Base-by-base conservation (phyloP, 2,888 invertebrate genomes). In the Pseudococcus viburni region DNA sequence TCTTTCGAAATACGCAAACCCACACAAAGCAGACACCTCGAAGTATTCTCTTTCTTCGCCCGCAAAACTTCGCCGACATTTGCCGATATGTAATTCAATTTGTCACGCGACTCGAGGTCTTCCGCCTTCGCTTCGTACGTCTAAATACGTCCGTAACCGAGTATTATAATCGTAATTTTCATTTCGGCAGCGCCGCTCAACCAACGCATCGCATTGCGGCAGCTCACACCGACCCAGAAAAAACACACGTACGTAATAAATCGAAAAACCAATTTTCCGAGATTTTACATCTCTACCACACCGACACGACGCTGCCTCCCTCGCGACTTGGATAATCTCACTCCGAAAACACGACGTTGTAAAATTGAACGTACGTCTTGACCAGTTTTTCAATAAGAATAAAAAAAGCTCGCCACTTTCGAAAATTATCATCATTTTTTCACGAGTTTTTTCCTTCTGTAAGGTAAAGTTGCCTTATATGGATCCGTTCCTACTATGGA, bases 101-200 rank as follows among this genome's bases (percentile, higher is more conserved):
- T 51, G 5, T 51, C 17, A 51, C 51, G 17, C 51, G 26, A 33
- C 26, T 17, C 5, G 46, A 51, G 51, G 5, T 51, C 15, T 17
- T 51, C 51, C 84, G 22, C 22, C 17, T 84, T 84, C 83, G 33
- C 26, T 3, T 33, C 26, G 26, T 33, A 33, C 26, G 26, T 33
- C 26, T 83, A 33, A 19, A 19, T 39, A 42, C 26, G 26, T 33
- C 26, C 1, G 26, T 33, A 33, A 33, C 26, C 26, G 26, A 39
- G 39, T 19, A 84, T 42, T 84, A 12, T 42, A 4, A 84, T 84
- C 48, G 39, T 22, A 12, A 19, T 33, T 86, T 86, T 19, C 73
- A 73, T 33, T 33, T 33, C 26, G 26, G 26, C 26, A 33, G 26
- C 26, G 26, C 26, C 26, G 26, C 26, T 33, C 17, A 5, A 22